Percentiles rank a stretch among this genome's conserved stretches.
Conservation (phyloP, 1,140 invertebrate species). For the Nymphalis io region DNA sequence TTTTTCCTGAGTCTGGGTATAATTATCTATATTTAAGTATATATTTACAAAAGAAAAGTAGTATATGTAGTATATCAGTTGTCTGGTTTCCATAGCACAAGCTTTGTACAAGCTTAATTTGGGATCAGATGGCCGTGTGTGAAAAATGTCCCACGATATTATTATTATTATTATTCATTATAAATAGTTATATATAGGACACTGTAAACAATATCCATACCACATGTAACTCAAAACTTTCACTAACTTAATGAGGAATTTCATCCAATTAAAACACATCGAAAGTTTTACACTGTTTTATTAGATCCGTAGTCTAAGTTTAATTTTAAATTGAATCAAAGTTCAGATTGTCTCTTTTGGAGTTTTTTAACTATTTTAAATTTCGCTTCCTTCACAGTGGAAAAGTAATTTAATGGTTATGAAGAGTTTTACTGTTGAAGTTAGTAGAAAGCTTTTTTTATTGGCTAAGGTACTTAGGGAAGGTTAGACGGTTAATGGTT, state of each 20-base stretch:
- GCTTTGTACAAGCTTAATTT: no score
- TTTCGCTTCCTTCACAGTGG: constrained; percentile 3
- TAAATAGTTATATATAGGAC: neutral
- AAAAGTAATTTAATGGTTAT: constrained; percentile 29
- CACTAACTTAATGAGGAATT: neutral
- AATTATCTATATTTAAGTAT: no score
- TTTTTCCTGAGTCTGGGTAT: no score
- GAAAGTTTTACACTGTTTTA: constrained; percentile 12
- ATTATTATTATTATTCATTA: no score
- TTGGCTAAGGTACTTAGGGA: neutral
- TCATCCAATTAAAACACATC: constrained; percentile 14
- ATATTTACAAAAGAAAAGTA: no score
- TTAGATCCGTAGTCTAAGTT: constrained; percentile 21
- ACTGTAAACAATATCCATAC: neutral
- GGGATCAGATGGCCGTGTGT: no score
- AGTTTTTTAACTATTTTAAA: constrained; percentile 33
- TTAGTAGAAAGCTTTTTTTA: neutral
- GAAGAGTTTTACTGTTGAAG: constrained; percentile 25
- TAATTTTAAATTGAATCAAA: constrained; percentile 37
- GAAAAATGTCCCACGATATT: no score
- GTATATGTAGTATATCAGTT: no score
- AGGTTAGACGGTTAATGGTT: neutral
- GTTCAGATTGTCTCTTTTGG: constrained; percentile 29
- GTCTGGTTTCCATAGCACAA: no score
- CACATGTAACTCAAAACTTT: neutral